A percentile compares a stretch with the other conserved stretches of the same genome.
These are phyloP conservation scores for Mustela nigripes DNA, from an alignment of 2,113 vertebrate species.

Conservation along the genomic window DNA sequence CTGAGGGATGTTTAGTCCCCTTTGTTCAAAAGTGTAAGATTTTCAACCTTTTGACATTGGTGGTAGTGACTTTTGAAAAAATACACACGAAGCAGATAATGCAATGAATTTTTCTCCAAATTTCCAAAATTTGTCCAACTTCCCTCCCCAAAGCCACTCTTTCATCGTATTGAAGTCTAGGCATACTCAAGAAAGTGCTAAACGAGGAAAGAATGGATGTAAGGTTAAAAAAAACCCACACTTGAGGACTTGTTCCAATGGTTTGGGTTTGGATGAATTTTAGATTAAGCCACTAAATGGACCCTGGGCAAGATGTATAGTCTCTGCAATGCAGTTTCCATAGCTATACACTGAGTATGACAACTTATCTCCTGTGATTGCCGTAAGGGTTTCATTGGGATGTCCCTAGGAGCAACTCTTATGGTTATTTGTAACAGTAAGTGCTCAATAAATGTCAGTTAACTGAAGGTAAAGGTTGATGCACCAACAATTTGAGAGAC, in stretches of 20 bases:
- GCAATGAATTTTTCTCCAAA: not conserved
- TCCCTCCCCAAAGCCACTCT: not conserved
- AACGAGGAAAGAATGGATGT: not conserved
- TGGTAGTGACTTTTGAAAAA: not conserved
- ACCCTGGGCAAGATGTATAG: not conserved
- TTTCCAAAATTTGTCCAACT: not conserved
- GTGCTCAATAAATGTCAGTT: not conserved
- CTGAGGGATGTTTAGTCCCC: not conserved
- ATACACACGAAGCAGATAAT: not conserved
- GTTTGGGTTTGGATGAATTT: not conserved
- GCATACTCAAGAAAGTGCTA: not conserved
- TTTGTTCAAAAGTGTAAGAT: not conserved
- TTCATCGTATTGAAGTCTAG: not conserved
- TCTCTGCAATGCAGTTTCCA: not conserved
- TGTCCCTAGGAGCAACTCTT: not conserved
- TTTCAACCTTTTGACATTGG: not conserved
- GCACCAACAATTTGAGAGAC: not conserved
- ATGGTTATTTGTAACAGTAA: not conserved
- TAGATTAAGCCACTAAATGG: not conserved
- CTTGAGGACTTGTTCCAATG: not conserved
- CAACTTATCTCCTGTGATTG: not conserved
- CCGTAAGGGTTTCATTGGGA: not conserved
- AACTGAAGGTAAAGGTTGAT: slow-evolving; percentile 17
- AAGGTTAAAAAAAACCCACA: not conserved
- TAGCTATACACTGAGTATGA: not conserved